Evolutionary conservation across 2,113 vertebrate species (phyloP), one percentile per base, ranked within the genome.

Genomic region (Campylorhamphus procurvoides): DNA sequence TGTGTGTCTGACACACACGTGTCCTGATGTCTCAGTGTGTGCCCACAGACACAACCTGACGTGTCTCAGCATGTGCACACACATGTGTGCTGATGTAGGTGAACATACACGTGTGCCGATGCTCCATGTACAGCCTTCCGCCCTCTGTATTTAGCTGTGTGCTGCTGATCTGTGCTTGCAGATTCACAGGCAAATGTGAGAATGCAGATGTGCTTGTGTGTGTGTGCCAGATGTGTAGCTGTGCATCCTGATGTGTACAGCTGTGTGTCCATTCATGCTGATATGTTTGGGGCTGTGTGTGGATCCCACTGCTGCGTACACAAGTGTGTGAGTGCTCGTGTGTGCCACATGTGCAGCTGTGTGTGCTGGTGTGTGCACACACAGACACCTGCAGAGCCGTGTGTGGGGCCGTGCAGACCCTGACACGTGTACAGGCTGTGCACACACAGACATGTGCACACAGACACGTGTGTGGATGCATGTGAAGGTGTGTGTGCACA

Each of bases 311-410:
- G 68, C 23, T 2, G 6, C 3, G 33, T 2, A 18, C 4, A 40
- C 15, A 5, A 13, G 27, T 7, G 39, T 20, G 50, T 2, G 42
- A 47, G 46, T 7, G 47, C 53, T 44, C 1, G 0, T 6, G 16
- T 16, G 53, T 44, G 64, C 39, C 83, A 50, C 49, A 29, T 25
- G 75, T 37, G 74, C 19, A 42, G 37, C 19, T n/a, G 58, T 11
- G 49, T 0, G 0, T 0, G 24, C 44, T 12, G 11, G 20, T 24
- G 46, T 14, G 28, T 4, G 75, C 1, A 9, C 9, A 9, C 9
- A 7, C n/a, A 42, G 62, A 23, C 28, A 31, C 23, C 58, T 18
- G 23, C 0, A n/a, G 35, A 29, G 28, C 16, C 0, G 0, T 0
- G 14, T 3, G 78, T 3, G 60, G 15, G 53, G 49, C n/a, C 3